Evolutionary conservation across 1,140 invertebrate genomes (phyloP).

Genomic region (Heliconius congener): DNA sequence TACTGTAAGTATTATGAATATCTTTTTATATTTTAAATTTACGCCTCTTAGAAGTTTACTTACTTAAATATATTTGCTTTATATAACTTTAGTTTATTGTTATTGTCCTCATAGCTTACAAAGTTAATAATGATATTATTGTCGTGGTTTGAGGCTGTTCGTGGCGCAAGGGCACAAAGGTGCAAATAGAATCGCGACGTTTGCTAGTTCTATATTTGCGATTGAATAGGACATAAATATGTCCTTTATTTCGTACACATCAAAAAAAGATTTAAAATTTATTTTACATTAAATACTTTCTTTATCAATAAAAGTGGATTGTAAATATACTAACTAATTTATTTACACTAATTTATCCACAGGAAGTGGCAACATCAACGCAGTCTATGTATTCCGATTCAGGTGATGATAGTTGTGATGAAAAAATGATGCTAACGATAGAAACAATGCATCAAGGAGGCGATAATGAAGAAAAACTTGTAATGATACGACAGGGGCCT

Average conservation of each 20-base stretch:
- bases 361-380: slow-evolving; percentile 75
- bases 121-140: too few relatives aligned
- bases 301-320: neutral
- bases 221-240: too few relatives aligned
- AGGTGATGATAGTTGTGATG: slow-evolving; percentile 76
- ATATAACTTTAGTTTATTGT: too few relatives aligned
- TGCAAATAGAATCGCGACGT: too few relatives aligned
- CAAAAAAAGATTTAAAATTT: too few relatives aligned
- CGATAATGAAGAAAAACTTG: slow-evolving; percentile 66
- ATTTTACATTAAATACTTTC: neutral
- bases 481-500: slow-evolving; percentile 60
- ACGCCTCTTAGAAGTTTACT: neutral
- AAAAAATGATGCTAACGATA: slow-evolving; percentile 80
- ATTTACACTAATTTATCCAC: slow-evolving; percentile 23
- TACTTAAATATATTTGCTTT: too few relatives aligned
- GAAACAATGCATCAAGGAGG: slow-evolving; percentile 73
- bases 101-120: too few relatives aligned
- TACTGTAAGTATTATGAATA: slow-evolving; percentile 77
- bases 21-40: neutral
- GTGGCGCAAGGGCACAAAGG: too few relatives aligned
- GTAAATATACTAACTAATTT: neutral
- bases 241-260: too few relatives aligned
- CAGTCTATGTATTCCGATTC: slow-evolving; percentile 78
- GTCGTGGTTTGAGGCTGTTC: too few relatives aligned
- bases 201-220: too few relatives aligned